Conservation (phyloP, 2,888 invertebrate species). For the Cephus rjabovi region DNA sequence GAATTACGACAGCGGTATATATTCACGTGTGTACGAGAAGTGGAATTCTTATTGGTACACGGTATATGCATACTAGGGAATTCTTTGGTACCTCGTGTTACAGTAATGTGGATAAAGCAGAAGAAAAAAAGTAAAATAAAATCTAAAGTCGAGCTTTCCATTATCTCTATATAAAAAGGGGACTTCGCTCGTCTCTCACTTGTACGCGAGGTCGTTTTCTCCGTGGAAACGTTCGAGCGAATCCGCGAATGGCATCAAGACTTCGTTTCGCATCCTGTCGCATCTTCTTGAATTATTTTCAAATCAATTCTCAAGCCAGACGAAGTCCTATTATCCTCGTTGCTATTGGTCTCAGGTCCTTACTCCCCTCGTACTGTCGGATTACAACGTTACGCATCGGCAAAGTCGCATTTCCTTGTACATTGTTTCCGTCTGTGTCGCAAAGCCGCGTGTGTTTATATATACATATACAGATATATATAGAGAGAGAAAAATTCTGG, state of each 20-base stretch:
- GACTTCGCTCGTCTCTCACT: neutral
- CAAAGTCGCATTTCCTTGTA: neutral
- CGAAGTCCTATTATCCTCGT: conserved; percentile 36
- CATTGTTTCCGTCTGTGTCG: neutral
- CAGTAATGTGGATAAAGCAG: neutral
- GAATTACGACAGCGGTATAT: neutral
- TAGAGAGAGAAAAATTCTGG: too few relatives aligned
- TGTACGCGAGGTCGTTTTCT: neutral
- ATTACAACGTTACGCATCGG: neutral
- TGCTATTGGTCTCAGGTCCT: conserved; percentile 26
- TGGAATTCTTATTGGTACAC: neutral
- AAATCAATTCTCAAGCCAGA: conserved; percentile 31
- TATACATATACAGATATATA: too few relatives aligned
- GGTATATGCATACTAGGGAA: neutral
- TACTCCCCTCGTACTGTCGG: conserved; percentile 9
- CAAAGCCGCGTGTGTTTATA: neutral
- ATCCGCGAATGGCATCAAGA: neutral
- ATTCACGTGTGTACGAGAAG: neutral
- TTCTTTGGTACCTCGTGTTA: neutral
- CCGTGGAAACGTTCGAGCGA: neutral
- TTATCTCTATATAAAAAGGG: neutral
- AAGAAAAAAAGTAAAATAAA: neutral
- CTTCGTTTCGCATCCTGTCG: conserved; percentile 18
- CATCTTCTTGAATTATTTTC: conserved; percentile 40
- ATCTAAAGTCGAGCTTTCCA: neutral